Conservation (phyloP, 2,113 vertebrate genomes). For the Cryptomyrus ogoouensis region DNA sequence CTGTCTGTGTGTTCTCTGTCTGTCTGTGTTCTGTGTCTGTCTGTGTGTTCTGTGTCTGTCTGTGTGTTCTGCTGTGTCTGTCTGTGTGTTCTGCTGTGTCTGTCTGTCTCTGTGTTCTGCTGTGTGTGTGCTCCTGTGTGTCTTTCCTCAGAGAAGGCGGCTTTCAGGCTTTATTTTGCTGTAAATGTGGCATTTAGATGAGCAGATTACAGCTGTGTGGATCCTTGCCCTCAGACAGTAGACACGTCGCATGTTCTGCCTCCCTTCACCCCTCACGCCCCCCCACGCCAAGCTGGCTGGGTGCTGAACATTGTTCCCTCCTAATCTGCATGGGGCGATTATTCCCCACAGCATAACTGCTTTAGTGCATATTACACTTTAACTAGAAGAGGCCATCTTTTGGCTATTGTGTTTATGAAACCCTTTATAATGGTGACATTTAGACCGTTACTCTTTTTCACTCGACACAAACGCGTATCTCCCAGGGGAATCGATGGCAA, state of each 20-base stretch:
- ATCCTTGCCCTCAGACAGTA: neutral
- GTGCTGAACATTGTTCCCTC: neutral
- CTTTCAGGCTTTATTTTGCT: neutral
- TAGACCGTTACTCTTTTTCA: slow-evolving; percentile 1
- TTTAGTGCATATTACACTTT: neutral
- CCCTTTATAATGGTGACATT: slow-evolving; percentile 7
- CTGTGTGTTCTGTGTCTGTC: neutral
- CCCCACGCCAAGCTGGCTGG: neutral
- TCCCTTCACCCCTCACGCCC: neutral
- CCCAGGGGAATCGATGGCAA: neutral
- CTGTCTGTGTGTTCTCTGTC: neutral
- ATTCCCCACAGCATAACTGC: neutral
- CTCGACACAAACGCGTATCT: neutral
- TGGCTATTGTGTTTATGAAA: neutral
- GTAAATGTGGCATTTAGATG: slow-evolving; percentile 2
- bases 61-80: neutral
- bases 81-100: neutral
- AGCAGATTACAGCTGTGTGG: neutral
- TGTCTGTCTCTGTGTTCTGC: neutral
- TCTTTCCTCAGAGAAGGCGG: neutral
- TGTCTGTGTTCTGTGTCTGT: neutral
- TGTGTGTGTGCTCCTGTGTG: neutral
- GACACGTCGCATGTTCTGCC: neutral
- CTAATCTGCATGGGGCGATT: slow-evolving; percentile 2
- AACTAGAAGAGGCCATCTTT: neutral